Evolutionary conservation across 35 echinoderm and acorn worm genomes (phyloP), one percentile per base, ranked within the genome.

Genomic region (Apostichopus californicus): DNA sequence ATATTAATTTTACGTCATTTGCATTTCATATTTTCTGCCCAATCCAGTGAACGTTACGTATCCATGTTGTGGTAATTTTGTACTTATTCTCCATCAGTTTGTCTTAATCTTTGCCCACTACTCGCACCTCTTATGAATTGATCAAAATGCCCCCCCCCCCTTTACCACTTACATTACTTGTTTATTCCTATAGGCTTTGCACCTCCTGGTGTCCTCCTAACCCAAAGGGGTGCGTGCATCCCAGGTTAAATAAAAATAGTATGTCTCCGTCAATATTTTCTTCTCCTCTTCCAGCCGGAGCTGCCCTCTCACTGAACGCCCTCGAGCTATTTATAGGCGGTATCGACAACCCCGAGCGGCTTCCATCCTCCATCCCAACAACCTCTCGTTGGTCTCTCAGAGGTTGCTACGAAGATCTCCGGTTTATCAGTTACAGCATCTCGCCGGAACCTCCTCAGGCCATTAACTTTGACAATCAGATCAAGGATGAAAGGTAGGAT

Each of bases 351-450:
- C 6, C 66, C 15, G 73, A 52, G 11, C 58, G 78, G 5, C 82
- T 98, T 46, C 93, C 97, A 13, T 54, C 81, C 21, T 90, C 97
- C 21, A 96, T 96, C 55, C 95, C 97, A 53, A 64, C 80, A 0
- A 4, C 68, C 6, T 87, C 93, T 17, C 81, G 79, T 21, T 58
- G 73, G 1, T 90, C 97, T 1, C 79, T 98, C 72, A 88, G 96
- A 28, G 97, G 95, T 10, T 98, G 97, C 66, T 96, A 90, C 26
- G 87, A 94, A 73, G 97, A 86, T 63, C 78, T 96, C 6, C 90
- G 97, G 24, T 98, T 96, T 54, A 94, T 98, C 53, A 90, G 92
- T 7, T 98, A 92, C 91, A 98, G 96, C 68, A 98, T 96, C 77
- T 85, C 97, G 10, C 91, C 97, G 17, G 94, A 98, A 60, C 94